These are phyloP conservation scores for Proisotoma minuta DNA, from an alignment of 2,888 invertebrate species.

Conservation along the genomic window DNA sequence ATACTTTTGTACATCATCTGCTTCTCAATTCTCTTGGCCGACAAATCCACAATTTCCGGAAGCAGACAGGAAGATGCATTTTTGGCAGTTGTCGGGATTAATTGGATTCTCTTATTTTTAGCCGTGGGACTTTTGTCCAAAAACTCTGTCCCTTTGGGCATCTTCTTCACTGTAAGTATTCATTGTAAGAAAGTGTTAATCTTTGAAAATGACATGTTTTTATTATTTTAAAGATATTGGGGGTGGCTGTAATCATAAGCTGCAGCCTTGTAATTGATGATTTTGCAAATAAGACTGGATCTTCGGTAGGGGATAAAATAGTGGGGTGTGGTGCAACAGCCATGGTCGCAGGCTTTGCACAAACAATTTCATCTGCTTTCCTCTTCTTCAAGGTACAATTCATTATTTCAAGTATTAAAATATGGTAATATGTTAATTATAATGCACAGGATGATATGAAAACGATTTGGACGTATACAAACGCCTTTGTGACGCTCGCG, in stretches of 20 bases:
- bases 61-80: slow-evolving; percentile 8
- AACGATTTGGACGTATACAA: slow-evolving; percentile 15
- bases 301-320: slow-evolving; percentile 8
- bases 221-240: slow-evolving; percentile 11
- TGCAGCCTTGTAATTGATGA: slow-evolving; percentile 15
- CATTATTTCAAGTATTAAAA: not conserved
- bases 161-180: slow-evolving; percentile 14
- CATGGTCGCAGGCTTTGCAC: slow-evolving; percentile 15
- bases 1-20: slow-evolving; percentile 14
- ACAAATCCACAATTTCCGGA: not conserved
- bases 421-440: not conserved
- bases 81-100: slow-evolving; percentile 8
- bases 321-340: slow-evolving; percentile 18
- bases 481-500: slow-evolving; percentile 13
- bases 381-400: slow-evolving; percentile 17
- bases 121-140: slow-evolving; percentile 10
- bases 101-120: slow-evolving; percentile 18
- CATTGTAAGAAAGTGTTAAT: not conserved
- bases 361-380: slow-evolving; percentile 11
- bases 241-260: slow-evolving; percentile 14
- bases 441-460: slow-evolving; percentile 7
- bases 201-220: not conserved
- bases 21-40: slow-evolving; percentile 13
- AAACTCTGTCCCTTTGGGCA: slow-evolving; percentile 12
- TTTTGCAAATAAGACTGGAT: not conserved